These are phyloP conservation scores for Mercenaria mercenaria DNA, from an alignment of 1,140 invertebrate genomes.

Conservation along the genomic window DNA sequence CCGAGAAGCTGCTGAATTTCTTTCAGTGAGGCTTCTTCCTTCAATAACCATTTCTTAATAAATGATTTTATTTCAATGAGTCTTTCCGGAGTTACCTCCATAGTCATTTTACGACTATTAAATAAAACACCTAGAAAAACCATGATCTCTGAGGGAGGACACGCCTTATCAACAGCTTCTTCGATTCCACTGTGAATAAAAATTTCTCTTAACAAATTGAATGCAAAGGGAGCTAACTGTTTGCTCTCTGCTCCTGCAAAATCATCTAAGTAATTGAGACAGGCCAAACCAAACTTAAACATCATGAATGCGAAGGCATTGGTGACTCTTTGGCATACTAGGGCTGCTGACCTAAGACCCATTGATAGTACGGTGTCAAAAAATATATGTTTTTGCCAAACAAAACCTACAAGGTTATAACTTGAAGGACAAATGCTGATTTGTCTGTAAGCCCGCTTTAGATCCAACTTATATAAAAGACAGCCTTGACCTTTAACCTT, in stretches of 20 bases:
- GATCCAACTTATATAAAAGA: slow-evolving; percentile 7
- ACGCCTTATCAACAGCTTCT: not conserved
- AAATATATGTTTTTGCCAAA: not conserved
- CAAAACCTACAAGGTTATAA: slow-evolving; percentile 18
- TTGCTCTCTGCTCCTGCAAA: slow-evolving; percentile 43
- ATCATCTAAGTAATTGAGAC: slow-evolving; percentile 59
- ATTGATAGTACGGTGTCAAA: not conserved
- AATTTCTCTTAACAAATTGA: not conserved
- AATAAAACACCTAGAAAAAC: not conserved
- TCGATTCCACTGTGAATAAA: not conserved
- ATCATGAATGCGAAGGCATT: slow-evolving; percentile 32
- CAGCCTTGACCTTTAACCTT: not conserved
- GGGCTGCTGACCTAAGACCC: not conserved
- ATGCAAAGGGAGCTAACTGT: not conserved
- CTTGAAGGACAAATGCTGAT: slow-evolving; percentile 38
- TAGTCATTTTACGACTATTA: not conserved
- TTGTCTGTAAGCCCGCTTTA: slow-evolving; percentile 14
- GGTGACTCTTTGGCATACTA: not conserved
- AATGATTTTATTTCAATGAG: not conserved
- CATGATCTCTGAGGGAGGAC: not conserved
- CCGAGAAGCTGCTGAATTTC: slow-evolving; percentile 31
- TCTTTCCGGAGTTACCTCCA: not conserved
- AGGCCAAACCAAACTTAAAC: not conserved
- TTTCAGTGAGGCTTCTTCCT: slow-evolving; percentile 2
- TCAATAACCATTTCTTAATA: not conserved